Evolutionary conservation across 2,797 vertebrate species (phyloP).

Genomic region (Chelon auratus): DNA sequence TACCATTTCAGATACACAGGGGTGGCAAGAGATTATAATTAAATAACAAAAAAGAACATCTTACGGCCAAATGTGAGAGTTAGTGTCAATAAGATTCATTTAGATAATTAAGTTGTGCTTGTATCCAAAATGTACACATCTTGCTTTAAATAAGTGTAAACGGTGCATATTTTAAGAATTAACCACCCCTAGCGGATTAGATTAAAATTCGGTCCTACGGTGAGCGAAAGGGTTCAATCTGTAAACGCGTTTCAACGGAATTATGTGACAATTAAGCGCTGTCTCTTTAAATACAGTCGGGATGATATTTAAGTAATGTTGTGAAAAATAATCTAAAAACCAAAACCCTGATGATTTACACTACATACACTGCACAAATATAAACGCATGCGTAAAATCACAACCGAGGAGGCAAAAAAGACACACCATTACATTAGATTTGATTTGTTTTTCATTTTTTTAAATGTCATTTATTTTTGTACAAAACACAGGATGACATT

Average conservation of each 20-base stretch:
- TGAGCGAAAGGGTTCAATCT: conserved; percentile 4
- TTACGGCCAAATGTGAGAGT: background rate
- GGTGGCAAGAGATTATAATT: accelerated
- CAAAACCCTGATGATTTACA: background rate
- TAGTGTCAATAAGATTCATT: background rate
- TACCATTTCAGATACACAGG: conserved; percentile 25
- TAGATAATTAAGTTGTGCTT: background rate
- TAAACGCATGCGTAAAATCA: background rate
- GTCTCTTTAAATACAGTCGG: background rate
- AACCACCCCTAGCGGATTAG: accelerated
- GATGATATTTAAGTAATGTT: background rate
- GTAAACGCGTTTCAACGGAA: background rate
- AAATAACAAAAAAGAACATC: background rate
- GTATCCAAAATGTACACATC: accelerated
- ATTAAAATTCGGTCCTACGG: conserved; percentile 28
- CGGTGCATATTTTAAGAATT: background rate
- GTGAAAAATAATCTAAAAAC: background rate
- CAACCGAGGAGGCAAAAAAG: background rate
- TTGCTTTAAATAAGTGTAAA: background rate
- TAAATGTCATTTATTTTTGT: conserved; percentile 34
- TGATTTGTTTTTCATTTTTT: conserved; percentile 10
- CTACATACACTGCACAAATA: background rate
- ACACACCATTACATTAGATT: background rate
- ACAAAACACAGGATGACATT: conserved; percentile 36
- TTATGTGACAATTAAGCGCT: background rate